Conservation (phyloP, 2,888 invertebrate species). For the Spisula subtruncata region DNA sequence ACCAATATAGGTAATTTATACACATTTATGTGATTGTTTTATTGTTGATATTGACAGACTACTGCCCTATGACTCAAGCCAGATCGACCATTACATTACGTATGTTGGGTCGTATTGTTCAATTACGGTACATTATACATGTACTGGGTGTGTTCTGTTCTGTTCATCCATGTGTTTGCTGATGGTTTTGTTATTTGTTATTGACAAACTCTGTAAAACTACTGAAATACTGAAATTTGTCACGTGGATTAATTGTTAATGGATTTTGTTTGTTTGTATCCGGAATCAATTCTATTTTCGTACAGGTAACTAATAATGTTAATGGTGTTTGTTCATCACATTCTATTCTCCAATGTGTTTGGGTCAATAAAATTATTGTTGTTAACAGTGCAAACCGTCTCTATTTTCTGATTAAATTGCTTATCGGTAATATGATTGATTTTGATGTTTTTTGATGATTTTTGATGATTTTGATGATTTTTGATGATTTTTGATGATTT, state of each 20-base stretch:
- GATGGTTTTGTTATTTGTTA: background rate
- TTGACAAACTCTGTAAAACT: background rate
- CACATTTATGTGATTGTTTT: constrained; percentile 22
- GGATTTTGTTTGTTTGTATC: constrained; percentile 8
- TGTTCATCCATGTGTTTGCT: background rate
- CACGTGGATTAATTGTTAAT: background rate
- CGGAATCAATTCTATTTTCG: background rate
- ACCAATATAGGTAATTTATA: constrained; percentile 14
- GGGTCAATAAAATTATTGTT: background rate
- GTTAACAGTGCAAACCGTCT: background rate
- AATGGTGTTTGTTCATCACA: constrained; percentile 6
- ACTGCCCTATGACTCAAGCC: constrained; percentile 7
- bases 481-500: no score
- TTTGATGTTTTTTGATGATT: no score
- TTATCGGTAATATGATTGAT: background rate
- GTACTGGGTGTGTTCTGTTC: background rate
- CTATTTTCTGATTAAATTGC: background rate
- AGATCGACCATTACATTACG: background rate
- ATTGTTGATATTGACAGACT: constrained; percentile 24
- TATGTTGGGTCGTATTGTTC: background rate
- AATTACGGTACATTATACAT: background rate
- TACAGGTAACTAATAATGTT: background rate
- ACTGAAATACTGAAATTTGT: constrained; percentile 18
- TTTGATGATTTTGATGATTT: no score
- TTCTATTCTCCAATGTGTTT: no score